Percentiles rank a stretch among this genome's conserved stretches.
phyloP scores from a whole-genome alignment of 2,113 vertebrate genomes.

The Parus major region DNA sequence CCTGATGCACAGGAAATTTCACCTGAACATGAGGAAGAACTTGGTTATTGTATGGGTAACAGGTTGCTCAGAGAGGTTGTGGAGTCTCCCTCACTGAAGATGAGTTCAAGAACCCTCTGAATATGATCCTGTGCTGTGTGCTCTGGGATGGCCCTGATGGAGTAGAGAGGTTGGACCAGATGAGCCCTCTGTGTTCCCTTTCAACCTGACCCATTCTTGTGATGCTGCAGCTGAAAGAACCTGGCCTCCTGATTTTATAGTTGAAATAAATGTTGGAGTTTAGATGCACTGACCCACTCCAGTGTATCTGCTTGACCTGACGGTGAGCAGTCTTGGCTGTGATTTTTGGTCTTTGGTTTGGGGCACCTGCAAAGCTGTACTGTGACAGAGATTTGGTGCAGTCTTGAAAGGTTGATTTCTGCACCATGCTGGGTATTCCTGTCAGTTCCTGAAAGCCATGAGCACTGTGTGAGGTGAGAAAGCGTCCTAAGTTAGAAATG shows the following conservation, averaged over 20 bases:
- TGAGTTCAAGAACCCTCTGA: background rate
- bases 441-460: background rate
- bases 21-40: background rate
- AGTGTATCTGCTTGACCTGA: background rate
- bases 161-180: background rate
- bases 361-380: fast-evolving
- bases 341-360: background rate
- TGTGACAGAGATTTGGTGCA: background rate
- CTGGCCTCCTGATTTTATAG: background rate
- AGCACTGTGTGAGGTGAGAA: background rate
- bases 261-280: background rate
- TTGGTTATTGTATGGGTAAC: background rate
- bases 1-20: background rate
- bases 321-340: fast-evolving
- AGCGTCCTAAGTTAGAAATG: background rate
- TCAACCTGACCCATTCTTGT: background rate
- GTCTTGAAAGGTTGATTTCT: background rate
- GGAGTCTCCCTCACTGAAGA: background rate
- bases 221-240: background rate
- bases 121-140: background rate
- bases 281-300: background rate
- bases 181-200: background rate
- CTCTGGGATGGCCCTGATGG: background rate
- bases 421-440: background rate
- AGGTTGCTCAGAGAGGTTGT: background rate